Base-by-base conservation (phyloP, 1,140 invertebrate species). In the Sesamia nonagrioides region DNA sequence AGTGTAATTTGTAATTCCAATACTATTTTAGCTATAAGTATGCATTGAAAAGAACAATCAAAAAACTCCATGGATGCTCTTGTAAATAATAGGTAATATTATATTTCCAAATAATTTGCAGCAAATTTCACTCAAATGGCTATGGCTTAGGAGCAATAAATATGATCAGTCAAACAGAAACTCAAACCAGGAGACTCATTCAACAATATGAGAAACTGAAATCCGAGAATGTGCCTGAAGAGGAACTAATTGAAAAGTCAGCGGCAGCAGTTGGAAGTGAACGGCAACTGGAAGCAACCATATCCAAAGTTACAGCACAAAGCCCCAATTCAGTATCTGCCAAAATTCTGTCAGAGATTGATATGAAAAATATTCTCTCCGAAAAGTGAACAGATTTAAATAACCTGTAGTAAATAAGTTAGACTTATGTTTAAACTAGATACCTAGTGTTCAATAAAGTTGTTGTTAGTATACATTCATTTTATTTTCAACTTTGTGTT, bases 81-180 rank as follows among this genome's bases (percentile, higher is more conserved):
- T 27, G 27, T 27, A 27, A 27, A 27, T 1, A 27, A 27, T 27
- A 27, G 3, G 27, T n/a, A n/a, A n/a, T 69, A 27, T 42, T 21
- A 40, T 56, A 35, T 75, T 63, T 52, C 33, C 2, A 48, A n/a
- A 81, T 58, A 82, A 74, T 84, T 95, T 95, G 45, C 86, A 97
- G 97, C 21, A 96, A 96, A 88, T 96, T 97, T 74, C 96, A 97
- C 78, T 95, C 95, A 56, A 92, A 95, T 52, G 95, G 95, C 33
- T 95, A 90, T 76, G 92, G 95, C 21, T 82, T 95, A 50, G 95
- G 95, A 52, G 87, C 91, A 0, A 90, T 95, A 9, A 95, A 96
- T 79, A 88, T 97, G 52, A 81, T 92, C 9, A 95, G 92, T 84
- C 86, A 89, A 1, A 91, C 92, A 15, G 90, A 92, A 82, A 96